phyloP scores from a whole-genome alignment of 2,888 invertebrate genomes.

The Latrodectus elegans region DNA sequence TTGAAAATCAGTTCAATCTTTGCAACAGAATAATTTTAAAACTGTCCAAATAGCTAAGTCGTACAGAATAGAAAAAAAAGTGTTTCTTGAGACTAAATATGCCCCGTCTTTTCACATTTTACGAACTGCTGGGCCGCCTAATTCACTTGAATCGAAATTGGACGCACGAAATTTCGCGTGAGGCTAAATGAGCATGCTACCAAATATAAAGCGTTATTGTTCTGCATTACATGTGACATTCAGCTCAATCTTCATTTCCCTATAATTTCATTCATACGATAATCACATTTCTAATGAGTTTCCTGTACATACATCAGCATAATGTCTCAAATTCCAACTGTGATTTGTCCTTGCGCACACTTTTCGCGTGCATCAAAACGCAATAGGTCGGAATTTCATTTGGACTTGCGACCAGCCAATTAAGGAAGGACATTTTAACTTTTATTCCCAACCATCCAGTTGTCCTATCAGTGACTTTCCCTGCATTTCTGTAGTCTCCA shows the following conservation, averaged over 20 bases:
- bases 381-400: background rate
- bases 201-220: background rate
- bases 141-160: too few relatives aligned
- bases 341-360: background rate
- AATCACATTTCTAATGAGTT: background rate
- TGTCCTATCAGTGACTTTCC: conserved; percentile 1
- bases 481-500: background rate
- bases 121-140: too few relatives aligned
- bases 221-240: background rate
- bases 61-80: too few relatives aligned
- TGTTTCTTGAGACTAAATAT: too few relatives aligned
- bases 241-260: background rate
- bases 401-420: background rate
- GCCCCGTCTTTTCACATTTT: too few relatives aligned
- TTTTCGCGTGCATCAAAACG: background rate
- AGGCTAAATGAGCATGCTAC: background rate
- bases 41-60: too few relatives aligned
- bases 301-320: background rate
- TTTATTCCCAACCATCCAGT: background rate
- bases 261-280: conserved; percentile 1
- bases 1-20: too few relatives aligned
- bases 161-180: too few relatives aligned
- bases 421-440: background rate
- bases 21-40: too few relatives aligned
- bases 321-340: background rate